Conservation (phyloP, 2,888 invertebrate species). For the Macrosiphum euphorbiae region DNA sequence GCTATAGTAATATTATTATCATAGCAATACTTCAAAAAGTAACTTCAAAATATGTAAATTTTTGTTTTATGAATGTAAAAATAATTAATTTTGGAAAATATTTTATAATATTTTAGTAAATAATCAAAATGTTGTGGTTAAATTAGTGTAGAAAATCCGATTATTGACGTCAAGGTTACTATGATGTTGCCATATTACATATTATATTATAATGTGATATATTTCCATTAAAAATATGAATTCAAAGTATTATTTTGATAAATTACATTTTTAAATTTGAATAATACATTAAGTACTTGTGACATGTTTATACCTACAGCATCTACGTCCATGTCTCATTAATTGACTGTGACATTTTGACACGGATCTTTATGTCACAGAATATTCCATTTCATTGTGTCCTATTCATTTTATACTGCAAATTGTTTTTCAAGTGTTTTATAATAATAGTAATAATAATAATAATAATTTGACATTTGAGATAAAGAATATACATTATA, state of each 20-base stretch:
- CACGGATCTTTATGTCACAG: slow-evolving; percentile 10
- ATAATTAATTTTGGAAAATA: background rate
- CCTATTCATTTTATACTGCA: background rate
- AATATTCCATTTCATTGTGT: slow-evolving; percentile 11
- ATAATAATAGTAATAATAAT: background rate
- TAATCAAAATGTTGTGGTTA: background rate
- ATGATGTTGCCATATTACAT: background rate
- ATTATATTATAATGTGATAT: background rate
- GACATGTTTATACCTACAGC: slow-evolving; percentile 23
- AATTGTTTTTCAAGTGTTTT: slow-evolving; percentile 20
- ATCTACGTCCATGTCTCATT: slow-evolving; percentile 2
- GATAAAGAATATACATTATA: background rate
- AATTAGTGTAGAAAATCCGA: background rate
- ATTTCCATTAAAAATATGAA: slow-evolving; percentile 16
- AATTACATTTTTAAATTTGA: slow-evolving; percentile 33
- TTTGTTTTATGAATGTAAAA: background rate
- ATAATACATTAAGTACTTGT: slow-evolving; percentile 38
- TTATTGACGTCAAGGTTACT: background rate
- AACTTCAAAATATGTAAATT: background rate
- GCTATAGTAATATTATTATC: background rate
- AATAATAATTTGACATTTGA: slow-evolving; percentile 7
- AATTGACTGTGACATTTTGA: slow-evolving; percentile 40
- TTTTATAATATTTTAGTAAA: background rate
- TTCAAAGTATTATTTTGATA: slow-evolving; percentile 32
- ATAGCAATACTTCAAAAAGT: background rate